Evolutionary conservation across 2,113 vertebrate genomes (phyloP).

Genomic region (Oophaga pumilio): DNA sequence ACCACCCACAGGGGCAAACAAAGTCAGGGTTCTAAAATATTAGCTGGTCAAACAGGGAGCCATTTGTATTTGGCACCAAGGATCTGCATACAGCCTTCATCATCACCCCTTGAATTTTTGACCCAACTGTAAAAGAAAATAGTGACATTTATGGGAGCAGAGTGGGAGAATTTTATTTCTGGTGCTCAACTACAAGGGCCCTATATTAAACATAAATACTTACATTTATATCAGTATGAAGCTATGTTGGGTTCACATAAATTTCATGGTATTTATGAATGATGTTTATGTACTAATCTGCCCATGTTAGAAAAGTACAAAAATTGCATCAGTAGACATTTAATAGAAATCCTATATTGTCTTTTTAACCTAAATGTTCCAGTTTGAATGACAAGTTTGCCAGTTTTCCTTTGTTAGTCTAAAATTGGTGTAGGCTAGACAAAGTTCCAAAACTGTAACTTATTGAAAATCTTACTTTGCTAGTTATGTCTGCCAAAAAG

Average conservation of each 20-base stretch:
- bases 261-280: not conserved
- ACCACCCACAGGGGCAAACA: not conserved
- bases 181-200: conserved; percentile 20
- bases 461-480: no score
- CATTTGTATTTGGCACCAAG: conserved; percentile 38
- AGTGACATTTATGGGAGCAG: not conserved
- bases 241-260: conserved; percentile 24
- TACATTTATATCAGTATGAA: conserved; percentile 14
- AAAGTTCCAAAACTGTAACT: no score
- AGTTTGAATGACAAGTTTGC: not conserved
- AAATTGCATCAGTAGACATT: not conserved
- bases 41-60: not conserved
- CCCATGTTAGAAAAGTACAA: not conserved
- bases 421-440: not conserved
- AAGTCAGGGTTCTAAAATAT: not conserved
- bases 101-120: conserved; percentile 54
- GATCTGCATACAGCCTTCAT: conserved; percentile 54
- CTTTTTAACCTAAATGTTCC: not conserved
- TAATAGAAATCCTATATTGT: not conserved
- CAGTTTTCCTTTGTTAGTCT: not conserved
- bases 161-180: conserved; percentile 54
- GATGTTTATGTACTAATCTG: not conserved
- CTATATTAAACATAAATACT: conserved; percentile 42
- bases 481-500: not conserved
- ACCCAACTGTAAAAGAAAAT: conserved; percentile 50